Conservation (phyloP, 2,113 vertebrate genomes). For the Cheirogaleus medius region DNA sequence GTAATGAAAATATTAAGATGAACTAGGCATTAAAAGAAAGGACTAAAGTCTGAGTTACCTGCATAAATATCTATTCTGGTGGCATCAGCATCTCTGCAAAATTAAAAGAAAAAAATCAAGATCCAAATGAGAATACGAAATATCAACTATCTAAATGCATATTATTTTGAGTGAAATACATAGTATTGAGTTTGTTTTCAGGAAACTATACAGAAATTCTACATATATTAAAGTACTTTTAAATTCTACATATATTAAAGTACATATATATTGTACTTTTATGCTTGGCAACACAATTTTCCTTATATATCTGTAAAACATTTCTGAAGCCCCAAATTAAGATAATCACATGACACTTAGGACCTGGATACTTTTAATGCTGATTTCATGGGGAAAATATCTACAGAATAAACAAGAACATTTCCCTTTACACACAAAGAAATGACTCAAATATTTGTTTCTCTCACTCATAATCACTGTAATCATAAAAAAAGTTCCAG, state of each 20-base stretch:
- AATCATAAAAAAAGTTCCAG: conserved; percentile 10
- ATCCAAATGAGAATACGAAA: conserved; percentile 39
- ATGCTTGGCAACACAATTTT: conserved; percentile 1
- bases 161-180: neutral
- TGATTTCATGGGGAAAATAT: conserved; percentile 17
- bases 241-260: conserved; percentile 33
- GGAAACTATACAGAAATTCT: conserved; percentile 34
- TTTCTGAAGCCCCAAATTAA: conserved; percentile 26
- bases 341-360: neutral
- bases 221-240: conserved; percentile 14
- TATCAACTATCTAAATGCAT: conserved; percentile 30
- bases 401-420: neutral
- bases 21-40: conserved; percentile 20
- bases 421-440: neutral
- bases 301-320: neutral
- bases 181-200: conserved; percentile 38
- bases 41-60: conserved; percentile 86
- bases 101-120: conserved; percentile 49
- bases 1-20: neutral
- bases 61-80: conserved; percentile 97
- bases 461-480: neutral
- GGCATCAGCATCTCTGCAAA: conserved; percentile 95
- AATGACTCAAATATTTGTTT: neutral
- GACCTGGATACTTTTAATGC: neutral
- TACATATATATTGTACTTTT: neutral